Conservation (phyloP, 1,140 invertebrate species). For the Tetramorium alpestre region DNA sequence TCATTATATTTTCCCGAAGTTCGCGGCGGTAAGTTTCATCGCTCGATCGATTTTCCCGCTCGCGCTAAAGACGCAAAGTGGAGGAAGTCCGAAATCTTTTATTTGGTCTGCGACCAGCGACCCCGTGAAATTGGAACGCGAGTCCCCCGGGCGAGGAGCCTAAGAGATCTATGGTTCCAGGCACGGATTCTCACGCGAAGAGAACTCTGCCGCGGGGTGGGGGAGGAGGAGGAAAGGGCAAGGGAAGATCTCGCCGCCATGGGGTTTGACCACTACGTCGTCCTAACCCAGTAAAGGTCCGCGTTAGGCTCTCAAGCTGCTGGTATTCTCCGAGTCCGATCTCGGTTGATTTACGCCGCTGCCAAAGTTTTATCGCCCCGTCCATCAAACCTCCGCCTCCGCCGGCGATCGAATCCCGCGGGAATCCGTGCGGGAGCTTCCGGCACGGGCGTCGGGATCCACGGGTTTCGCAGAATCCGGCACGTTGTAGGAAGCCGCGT, state of each 20-base stretch:
- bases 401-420: constrained; percentile 40
- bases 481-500: constrained; percentile 21
- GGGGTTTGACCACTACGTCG: constrained; percentile 7
- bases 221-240: too few relatives aligned
- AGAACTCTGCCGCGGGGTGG: neutral
- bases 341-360: constrained; percentile 75
- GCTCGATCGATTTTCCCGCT: neutral
- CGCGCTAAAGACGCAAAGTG: neutral
- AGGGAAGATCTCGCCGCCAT: neutral
- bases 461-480: constrained; percentile 42
- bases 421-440: constrained; percentile 32
- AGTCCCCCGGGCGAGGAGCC: constrained; percentile 41
- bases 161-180: constrained; percentile 58
- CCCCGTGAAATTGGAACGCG: constrained; percentile 52
- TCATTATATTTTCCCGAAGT: constrained; percentile 33
- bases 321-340: constrained; percentile 35
- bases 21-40: neutral
- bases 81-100: neutral
- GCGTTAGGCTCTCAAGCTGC: constrained; percentile 32
- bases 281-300: constrained; percentile 48
- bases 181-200: neutral
- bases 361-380: constrained; percentile 80
- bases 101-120: neutral
- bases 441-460: constrained; percentile 31
- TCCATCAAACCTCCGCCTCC: constrained; percentile 70